These are phyloP conservation scores for Ammodytes dubius DNA, from an alignment of 2,113 vertebrate species.

Conservation along the genomic window DNA sequence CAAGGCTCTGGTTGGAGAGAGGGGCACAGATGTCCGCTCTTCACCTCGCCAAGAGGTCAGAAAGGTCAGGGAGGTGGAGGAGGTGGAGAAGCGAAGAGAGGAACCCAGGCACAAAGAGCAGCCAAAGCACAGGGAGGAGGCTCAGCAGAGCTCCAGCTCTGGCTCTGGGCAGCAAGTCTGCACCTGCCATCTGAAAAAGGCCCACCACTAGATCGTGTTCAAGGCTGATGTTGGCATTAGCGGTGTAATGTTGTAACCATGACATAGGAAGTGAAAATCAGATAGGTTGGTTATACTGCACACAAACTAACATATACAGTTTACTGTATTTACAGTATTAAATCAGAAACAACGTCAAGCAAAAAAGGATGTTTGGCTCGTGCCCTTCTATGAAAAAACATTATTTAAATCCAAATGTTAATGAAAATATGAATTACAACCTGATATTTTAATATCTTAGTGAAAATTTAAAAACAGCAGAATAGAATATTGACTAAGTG, in stretches of 20 bases:
- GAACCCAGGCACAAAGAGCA: slow-evolving; percentile 75
- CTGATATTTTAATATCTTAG: neutral
- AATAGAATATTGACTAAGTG: neutral
- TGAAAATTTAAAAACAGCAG: neutral
- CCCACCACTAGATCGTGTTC: slow-evolving; percentile 58
- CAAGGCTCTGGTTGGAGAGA: slow-evolving; percentile 79
- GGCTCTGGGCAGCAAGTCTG: slow-evolving; percentile 76
- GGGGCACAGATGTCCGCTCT: slow-evolving; percentile 75
- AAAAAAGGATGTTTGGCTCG: neutral
- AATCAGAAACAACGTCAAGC: neutral
- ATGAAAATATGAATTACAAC: neutral
- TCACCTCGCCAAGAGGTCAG: slow-evolving; percentile 71
- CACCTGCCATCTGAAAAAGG: slow-evolving; percentile 84
- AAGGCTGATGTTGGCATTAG: neutral
- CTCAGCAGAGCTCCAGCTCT: slow-evolving; percentile 65
- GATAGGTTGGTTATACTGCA: neutral
- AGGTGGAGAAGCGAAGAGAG: slow-evolving; percentile 75
- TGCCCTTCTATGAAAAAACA: neutral
- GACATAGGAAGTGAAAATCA: slow-evolving; percentile 13
- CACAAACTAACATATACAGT: neutral
- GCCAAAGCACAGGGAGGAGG: slow-evolving; percentile 70
- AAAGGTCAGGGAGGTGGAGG: slow-evolving; percentile 73
- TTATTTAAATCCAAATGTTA: neutral
- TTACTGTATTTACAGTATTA: neutral
- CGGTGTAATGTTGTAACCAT: slow-evolving; percentile 10